Base-by-base conservation (phyloP, 2,797 vertebrate genomes). In the Myotis findleyi region DNA sequence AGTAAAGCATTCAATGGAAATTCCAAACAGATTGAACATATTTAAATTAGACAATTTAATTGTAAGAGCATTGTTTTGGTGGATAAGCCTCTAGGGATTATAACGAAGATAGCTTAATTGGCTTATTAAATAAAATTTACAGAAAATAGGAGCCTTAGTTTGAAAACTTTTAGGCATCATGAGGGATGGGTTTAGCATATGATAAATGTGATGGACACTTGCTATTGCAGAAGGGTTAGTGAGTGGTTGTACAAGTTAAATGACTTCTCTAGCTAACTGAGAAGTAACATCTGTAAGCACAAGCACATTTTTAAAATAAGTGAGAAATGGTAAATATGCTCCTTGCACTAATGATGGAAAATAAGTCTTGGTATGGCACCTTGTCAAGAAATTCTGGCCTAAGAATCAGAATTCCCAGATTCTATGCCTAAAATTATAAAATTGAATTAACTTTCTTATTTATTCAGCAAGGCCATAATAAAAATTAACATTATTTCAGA, bases 41-140 rank as follows among this genome's bases (percentile, higher is more conserved):
- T 96, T 98, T 97, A 97, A 98, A 96, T 96, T 96, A 98, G 94
- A 95, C 85, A 96, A 96, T 76, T 89, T 97, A 95, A 95, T 96
- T 95, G 51, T 95, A 97, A 97, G 47, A 97, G 36, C 87, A 95
- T 85, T 94, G 92, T 55, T 82, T 93, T 87, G 72, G 91, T 94
- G 82, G 89, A 95, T 95, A 97, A 97, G 92, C 92, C 81, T 96
- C 41, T 25, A 89, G 94, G 95, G 94, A 95, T 92, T 95, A 96
- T 98, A 97, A 95, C 89, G 44, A 94, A 95, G 96, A 95, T 27
- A 94, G 16, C 84, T 97, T 97, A 97, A 97, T 86, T 94, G 94
- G 87, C 93, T 97, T 98, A 97, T 97, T 98, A 98, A 98, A 66
- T 95, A 98, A 98, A 97, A 97, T 95, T 98, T 97, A 89, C 23